A percentile compares a stretch with the other conserved stretches of the same genome.
Conservation (phyloP, 2,113 vertebrate genomes). For the Gobio gobio region DNA sequence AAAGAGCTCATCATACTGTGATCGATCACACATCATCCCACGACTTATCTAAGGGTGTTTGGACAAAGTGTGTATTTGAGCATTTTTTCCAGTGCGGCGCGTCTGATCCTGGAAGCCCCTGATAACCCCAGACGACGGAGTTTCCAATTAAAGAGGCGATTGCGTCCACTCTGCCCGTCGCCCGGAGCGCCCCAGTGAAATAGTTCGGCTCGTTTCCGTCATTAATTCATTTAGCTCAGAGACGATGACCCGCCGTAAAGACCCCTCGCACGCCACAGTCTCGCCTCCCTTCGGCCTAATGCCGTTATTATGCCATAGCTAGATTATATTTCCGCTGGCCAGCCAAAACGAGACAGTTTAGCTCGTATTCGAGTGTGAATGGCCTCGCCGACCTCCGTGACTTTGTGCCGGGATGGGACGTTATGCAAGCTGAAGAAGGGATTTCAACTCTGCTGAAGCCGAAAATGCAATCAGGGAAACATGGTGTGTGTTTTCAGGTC, state of each 20-base stretch:
- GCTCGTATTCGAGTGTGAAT: constrained; percentile 2
- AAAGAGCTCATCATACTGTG: too few relatives aligned
- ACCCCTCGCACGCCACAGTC: constrained; percentile 60
- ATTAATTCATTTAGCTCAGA: constrained; percentile 74
- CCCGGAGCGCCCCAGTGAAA: constrained; percentile 54
- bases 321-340: constrained; percentile 64
- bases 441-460: constrained; percentile 30
- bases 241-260: constrained; percentile 70
- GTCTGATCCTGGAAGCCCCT: background rate
- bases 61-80: background rate
- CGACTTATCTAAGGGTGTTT: background rate
- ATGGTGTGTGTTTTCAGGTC: background rate
- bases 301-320: constrained; percentile 63
- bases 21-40: background rate
- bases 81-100: background rate
- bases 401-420: constrained; percentile 25
- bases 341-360: constrained; percentile 54
- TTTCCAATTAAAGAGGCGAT: constrained; percentile 34
- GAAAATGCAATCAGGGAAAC: constrained; percentile 28
- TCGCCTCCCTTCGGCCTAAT: constrained; percentile 68
- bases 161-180: background rate
- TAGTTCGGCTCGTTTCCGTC: constrained; percentile 67
- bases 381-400: constrained; percentile 34
- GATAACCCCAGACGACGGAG: constrained; percentile 16
- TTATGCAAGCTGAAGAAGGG: constrained; percentile 26